Conservation (phyloP, 2,888 invertebrate genomes). For the Thereva nobilitata region DNA sequence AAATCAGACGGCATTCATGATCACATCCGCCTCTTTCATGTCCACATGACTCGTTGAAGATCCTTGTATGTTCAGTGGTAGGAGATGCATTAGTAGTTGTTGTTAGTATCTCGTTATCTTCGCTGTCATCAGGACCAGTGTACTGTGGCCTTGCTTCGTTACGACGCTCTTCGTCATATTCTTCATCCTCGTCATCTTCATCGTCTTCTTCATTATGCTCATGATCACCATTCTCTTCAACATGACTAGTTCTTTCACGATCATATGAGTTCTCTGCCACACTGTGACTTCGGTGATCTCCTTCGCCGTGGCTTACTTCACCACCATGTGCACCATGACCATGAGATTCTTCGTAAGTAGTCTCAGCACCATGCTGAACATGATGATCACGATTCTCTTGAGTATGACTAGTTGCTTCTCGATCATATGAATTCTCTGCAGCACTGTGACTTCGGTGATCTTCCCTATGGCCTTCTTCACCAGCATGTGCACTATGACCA, state of each 20-base stretch:
- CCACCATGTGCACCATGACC: too few relatives aligned
- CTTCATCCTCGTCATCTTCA: slow-evolving; percentile 24
- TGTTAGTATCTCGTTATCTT: too few relatives aligned
- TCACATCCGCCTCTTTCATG: slow-evolving; percentile 60
- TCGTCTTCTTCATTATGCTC: slow-evolving; percentile 45
- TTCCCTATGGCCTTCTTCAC: slow-evolving; percentile 9
- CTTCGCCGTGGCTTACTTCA: slow-evolving; percentile 7
- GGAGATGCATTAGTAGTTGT: neutral
- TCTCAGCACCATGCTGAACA: slow-evolving; percentile 11
- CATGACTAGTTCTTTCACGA: slow-evolving; percentile 24
- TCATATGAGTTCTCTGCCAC: neutral
- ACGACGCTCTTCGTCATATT: neutral
- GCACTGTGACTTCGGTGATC: neutral
- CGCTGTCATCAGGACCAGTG: too few relatives aligned
- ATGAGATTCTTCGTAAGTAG: too few relatives aligned
- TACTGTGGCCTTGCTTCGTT: too few relatives aligned
- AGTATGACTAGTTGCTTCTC: slow-evolving; percentile 27
- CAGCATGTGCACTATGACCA: too few relatives aligned
- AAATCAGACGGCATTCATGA: slow-evolving; percentile 58
- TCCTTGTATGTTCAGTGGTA: neutral
- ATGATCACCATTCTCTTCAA: slow-evolving; percentile 44
- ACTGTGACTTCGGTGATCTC: neutral
- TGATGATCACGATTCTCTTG: slow-evolving; percentile 45
- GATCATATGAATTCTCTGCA: neutral
- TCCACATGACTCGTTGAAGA: slow-evolving; percentile 54